These are phyloP conservation scores for Xenotilapia caudafasciata DNA, from an alignment of 2,113 vertebrate species.

Conservation along the genomic window DNA sequence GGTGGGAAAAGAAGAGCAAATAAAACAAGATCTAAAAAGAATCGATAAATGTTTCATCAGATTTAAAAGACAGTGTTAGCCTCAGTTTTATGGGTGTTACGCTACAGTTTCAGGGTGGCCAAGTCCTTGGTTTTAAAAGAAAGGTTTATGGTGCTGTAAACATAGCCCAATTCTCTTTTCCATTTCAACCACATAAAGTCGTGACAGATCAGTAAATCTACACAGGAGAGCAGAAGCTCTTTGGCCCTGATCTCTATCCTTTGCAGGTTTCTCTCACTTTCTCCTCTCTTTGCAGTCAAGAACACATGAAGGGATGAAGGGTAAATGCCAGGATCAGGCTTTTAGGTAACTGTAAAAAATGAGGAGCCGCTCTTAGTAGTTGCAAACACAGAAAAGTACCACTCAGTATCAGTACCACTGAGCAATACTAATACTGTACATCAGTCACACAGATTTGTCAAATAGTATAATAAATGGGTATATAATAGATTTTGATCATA, in stretches of 20 bases:
- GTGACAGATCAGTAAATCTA: slow-evolving; percentile 72
- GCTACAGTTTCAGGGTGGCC: slow-evolving; percentile 65
- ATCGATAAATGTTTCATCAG: slow-evolving; percentile 73
- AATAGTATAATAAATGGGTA: neutral
- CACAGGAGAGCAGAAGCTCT: slow-evolving; percentile 39
- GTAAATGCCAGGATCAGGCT: neutral
- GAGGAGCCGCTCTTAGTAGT: neutral
- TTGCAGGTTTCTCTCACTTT: slow-evolving; percentile 5
- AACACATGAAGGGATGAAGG: slow-evolving; percentile 2
- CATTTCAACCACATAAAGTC: slow-evolving; percentile 74
- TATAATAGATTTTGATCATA: neutral
- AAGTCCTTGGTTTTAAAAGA: slow-evolving; percentile 74
- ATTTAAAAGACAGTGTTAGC: slow-evolving; percentile 67
- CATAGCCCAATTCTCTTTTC: slow-evolving; percentile 74
- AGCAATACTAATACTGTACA: neutral
- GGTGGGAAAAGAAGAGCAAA: slow-evolving; percentile 49
- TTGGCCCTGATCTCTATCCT: slow-evolving; percentile 10
- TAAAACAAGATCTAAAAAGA: slow-evolving; percentile 65
- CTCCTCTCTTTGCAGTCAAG: neutral
- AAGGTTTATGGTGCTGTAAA: slow-evolving; percentile 77
- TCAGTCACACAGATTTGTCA: neutral
- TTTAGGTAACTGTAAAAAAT: neutral
- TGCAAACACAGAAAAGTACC: neutral
- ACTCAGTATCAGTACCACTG: neutral
- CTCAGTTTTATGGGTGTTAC: slow-evolving; percentile 54